Base-by-base conservation (phyloP, 2,113 vertebrate genomes). In the Rhinolophus sinicus region DNA sequence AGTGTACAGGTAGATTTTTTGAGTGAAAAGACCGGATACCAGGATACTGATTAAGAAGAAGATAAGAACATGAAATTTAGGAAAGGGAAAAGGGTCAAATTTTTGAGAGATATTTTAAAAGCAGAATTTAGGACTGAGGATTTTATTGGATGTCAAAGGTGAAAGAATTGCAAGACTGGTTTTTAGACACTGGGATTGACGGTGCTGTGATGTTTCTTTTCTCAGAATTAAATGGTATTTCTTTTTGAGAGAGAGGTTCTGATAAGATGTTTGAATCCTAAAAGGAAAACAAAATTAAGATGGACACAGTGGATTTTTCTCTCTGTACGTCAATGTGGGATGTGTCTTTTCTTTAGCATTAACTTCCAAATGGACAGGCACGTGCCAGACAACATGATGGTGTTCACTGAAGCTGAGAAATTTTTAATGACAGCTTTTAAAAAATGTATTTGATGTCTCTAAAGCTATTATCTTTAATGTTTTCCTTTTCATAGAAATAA, bases 391-490 rank as follows among this genome's bases (percentile, higher is more conserved):
- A 77, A 35, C 14, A 90, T 88, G 56, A 16, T 87, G 35, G 14
- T 87, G 54, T 72, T 90, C 26, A 44, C 1, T 28, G 44, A 78
- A 78, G 44, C 18, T 81, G 65, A 97, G 58, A 58, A 30, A 58
- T 30, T 87, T 96, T 95, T 65, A 87, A 95, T 83, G 78, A 60
- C 52, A 50, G 38, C 26, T 95, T 92, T 47, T 69, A 82, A 58
- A 89, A 93, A 62, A 18, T 60, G 38, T 11, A 38, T 50, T 67
- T 94, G 44, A 30, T 80, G 13, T 73, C 54, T 95, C 14, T 69
- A 89, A 5, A 82, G 30, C 24, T 85, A 40, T 77, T 90, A 13
- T 93, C 19, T 70, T 88, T 70, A 60, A 16, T 94, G 19, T 88
- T 95, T 95, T 62, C 35, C 54, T 77, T 73, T 92, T 81, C 28